These are phyloP conservation scores for Myotis daubentonii DNA, from an alignment of 2,797 vertebrate species.

Conservation along the genomic window DNA sequence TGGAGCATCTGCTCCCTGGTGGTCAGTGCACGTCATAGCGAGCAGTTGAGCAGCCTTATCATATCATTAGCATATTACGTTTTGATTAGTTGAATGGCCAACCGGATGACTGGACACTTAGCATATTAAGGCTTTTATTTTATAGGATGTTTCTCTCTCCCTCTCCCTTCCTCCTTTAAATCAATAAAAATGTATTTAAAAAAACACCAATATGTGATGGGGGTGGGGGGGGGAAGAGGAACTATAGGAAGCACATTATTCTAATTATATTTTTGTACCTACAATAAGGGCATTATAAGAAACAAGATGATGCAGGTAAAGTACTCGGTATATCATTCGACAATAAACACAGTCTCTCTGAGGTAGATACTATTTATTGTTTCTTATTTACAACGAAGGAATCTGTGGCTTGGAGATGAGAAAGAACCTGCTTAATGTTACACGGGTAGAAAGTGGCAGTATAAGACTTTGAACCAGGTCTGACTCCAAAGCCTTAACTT, in stretches of 20 bases:
- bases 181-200: too few relatives aligned
- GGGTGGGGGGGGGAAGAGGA: background rate
- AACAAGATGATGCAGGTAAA: background rate
- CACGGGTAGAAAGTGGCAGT: slow-evolving; percentile 21
- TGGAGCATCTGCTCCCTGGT: too few relatives aligned
- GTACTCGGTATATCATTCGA: background rate
- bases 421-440: slow-evolving; percentile 38
- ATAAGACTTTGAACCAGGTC: background rate
- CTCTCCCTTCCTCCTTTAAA: too few relatives aligned
- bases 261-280: background rate
- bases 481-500: slow-evolving; percentile 5
- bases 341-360: slow-evolving; percentile 52
- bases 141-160: too few relatives aligned
- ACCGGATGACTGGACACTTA: too few relatives aligned
- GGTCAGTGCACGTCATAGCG: too few relatives aligned
- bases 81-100: too few relatives aligned
- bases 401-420: background rate
- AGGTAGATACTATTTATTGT: slow-evolving; percentile 73
- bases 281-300: background rate
- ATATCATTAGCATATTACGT: too few relatives aligned
- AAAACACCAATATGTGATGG: too few relatives aligned
- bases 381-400: slow-evolving; percentile 53
- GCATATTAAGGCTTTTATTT: too few relatives aligned
- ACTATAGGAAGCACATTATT: background rate
- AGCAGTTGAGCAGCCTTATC: too few relatives aligned